These are phyloP conservation scores for Cerastis leucographa DNA, from an alignment of 2,888 invertebrate species.

Conservation along the genomic window DNA sequence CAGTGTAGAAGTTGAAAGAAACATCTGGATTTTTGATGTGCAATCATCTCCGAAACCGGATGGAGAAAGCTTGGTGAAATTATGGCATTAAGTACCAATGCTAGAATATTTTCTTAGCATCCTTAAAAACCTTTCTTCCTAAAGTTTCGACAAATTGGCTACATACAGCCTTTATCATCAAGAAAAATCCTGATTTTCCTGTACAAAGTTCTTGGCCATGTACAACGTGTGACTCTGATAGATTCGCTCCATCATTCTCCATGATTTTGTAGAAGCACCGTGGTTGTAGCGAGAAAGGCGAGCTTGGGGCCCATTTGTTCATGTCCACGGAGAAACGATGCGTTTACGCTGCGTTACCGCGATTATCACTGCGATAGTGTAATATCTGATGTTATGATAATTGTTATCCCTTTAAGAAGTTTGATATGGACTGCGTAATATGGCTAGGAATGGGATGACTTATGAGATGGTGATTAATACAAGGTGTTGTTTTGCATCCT, in stretches of 20 bases:
- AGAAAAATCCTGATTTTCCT: slow-evolving; percentile 15
- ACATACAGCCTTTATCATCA: neutral
- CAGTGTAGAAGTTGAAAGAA: no score
- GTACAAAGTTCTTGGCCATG: slow-evolving; percentile 9
- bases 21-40: no score
- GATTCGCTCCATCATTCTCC: slow-evolving; percentile 25
- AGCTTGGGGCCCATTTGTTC: slow-evolving; percentile 19
- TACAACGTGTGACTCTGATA: slow-evolving; percentile 30
- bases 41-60: no score
- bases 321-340: neutral
- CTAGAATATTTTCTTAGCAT: neutral
- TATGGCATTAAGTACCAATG: neutral
- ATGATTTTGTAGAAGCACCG: slow-evolving; percentile 14
- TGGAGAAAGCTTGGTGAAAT: no score
- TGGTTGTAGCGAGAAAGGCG: neutral
- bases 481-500: no score
- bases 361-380: neutral
- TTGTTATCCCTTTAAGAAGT: neutral
- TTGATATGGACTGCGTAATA: neutral
- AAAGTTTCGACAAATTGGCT: neutral
- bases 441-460: neutral
- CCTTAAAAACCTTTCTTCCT: neutral
- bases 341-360: neutral
- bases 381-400: neutral
- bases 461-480: neutral